Evolutionary conservation across 2,113 vertebrate genomes (phyloP), one percentile per base, ranked within the genome.

Genomic region (Pollachius pollachius): DNA sequence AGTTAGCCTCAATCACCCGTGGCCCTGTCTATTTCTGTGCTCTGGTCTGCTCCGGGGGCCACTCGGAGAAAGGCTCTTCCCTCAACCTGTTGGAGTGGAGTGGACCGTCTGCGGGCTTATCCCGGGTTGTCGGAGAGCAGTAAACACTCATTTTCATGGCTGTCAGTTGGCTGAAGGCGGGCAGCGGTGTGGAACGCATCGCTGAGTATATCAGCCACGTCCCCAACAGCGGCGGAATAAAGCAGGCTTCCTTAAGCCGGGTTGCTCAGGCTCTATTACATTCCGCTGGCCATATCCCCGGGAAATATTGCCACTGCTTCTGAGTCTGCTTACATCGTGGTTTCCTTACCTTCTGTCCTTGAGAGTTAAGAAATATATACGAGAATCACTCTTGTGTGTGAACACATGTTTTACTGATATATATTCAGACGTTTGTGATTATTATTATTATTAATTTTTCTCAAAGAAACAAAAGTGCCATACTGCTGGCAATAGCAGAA

Each of bases 101-200:
- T 85, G 66, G 76, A 64, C 86, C 81, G 77, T 85, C 72, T 85
- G 71, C 72, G 76, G 78, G 78, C 80, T 87, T 87, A 86, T 89
- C 84, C 80, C 71, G 73, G 79, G 81, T 77, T 52, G 72, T 68
- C 71, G 78, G 62, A 80, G 79, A 85, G 81, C 83, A 84, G 85
- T 88, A 88, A 88, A 90, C 89, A 89, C 77, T 89, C 82, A 87
- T 91, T 89, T 91, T 82, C 84, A 72, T 81, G 79, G 78, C 84
- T 89, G 86, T 88, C 88, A 87, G 81, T 85, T 84, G 75, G 82
- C 74, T 81, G 82, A 86, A 84, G 81, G 72, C 16, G 18, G 56
- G 78, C 88, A 79, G 69, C 77, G 79, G 67, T 83, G 83, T 78
- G 83, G 78, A 87, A 88, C 88, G 75, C 69, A 37, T 56, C 70